These are phyloP conservation scores for Poecilobothrus nobilitatus DNA, from an alignment of 2,888 invertebrate genomes.

Conservation along the genomic window DNA sequence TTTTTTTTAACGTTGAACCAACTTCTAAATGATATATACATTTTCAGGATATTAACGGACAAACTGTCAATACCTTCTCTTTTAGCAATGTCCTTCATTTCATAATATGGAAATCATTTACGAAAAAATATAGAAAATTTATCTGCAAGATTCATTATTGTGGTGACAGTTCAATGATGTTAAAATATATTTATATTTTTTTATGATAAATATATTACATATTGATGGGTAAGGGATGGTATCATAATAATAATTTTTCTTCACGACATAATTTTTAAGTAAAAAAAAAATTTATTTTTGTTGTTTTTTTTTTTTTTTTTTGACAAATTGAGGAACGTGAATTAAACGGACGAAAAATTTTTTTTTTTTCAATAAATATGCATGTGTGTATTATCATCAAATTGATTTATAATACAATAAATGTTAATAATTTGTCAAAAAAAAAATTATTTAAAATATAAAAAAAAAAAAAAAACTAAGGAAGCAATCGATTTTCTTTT, in stretches of 20 bases:
- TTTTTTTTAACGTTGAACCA: too few species aligned
- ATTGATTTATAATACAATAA: not conserved
- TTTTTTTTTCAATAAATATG: not conserved
- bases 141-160: not conserved
- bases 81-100: too few species aligned
- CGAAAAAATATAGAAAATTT: too few species aligned
- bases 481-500: not conserved
- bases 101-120: too few species aligned
- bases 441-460: not conserved
- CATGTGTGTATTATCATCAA: not conserved
- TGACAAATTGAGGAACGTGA: not conserved
- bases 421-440: constrained; percentile 3
- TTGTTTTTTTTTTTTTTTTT: not conserved
- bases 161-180: not conserved
- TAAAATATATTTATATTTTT: not conserved
- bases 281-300: not conserved
- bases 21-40: too few species aligned
- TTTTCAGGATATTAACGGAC: too few species aligned
- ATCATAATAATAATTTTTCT: not conserved
- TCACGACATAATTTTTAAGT: not conserved
- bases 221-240: not conserved
- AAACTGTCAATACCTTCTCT: too few species aligned
- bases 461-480: not conserved
- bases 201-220: not conserved
- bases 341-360: not conserved